These are phyloP conservation scores for Augochlora pura DNA, from an alignment of 1,140 invertebrate genomes.

Conservation along the genomic window DNA sequence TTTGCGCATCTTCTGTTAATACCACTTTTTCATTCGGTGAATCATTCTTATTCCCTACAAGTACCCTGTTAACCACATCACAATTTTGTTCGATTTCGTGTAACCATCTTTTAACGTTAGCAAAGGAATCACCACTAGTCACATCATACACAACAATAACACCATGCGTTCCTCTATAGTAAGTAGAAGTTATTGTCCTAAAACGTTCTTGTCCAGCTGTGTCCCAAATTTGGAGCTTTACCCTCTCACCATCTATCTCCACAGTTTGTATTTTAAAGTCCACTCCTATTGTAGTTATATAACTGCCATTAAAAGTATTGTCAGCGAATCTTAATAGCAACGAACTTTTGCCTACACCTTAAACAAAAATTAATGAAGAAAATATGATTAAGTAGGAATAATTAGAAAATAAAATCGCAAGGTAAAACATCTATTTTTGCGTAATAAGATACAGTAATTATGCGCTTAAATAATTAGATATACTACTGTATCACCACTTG, in stretches of 20 bases:
- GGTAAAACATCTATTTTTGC: neutral
- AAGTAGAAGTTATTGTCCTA: conserved; percentile 96
- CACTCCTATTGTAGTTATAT: conserved; percentile 99
- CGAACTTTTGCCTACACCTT: conserved; percentile 99
- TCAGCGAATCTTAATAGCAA: conserved; percentile 98
- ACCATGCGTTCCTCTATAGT: conserved; percentile 99
- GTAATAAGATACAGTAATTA: neutral
- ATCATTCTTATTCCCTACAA: conserved; percentile 99
- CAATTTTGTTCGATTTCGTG: conserved; percentile 99
- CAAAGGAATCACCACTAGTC: conserved; percentile 98
- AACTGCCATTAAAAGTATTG: conserved; percentile 98
- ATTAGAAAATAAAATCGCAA: neutral
- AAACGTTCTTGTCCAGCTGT: conserved; percentile 97
- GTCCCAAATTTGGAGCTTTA: conserved; percentile 99
- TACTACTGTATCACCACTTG: neutral
- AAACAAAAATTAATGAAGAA: conserved; percentile 71
- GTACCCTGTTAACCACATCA: conserved; percentile 99
- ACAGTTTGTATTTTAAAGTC: conserved; percentile 99
- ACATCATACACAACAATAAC: conserved; percentile 99
- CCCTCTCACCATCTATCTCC: conserved; percentile 95
- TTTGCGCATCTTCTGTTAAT: conserved; percentile 96
- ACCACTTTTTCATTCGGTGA: conserved; percentile 98
- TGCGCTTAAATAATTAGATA: neutral
- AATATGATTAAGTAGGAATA: neutral
- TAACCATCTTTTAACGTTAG: conserved; percentile 98